These are phyloP conservation scores for Anthoscopus minutus DNA, from an alignment of 2,113 vertebrate genomes.

Conservation along the genomic window DNA sequence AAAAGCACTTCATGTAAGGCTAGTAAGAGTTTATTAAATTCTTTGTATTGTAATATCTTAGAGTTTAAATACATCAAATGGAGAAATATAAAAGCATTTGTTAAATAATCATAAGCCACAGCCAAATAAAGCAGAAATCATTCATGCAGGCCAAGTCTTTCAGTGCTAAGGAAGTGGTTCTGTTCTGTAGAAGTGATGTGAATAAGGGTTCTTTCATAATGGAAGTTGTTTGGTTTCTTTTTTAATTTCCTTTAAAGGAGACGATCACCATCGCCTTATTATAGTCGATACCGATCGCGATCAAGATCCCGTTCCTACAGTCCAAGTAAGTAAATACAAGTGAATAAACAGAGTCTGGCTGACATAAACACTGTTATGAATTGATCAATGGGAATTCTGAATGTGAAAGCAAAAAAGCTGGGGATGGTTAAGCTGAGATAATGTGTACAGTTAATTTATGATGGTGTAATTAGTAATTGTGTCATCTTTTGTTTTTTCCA, in stretches of 20 bases:
- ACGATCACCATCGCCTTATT: conserved; percentile 89
- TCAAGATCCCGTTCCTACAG: conserved; percentile 91
- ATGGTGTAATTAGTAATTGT: not conserved
- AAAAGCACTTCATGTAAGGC: not conserved
- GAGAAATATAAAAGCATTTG: conserved; percentile 15
- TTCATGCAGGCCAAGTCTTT: conserved; percentile 25
- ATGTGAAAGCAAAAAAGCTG: not conserved
- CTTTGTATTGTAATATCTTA: not conserved
- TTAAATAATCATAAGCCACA: conserved; percentile 8
- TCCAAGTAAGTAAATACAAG: conserved; percentile 78
- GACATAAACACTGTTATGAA: not conserved
- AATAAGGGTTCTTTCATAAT: conserved; percentile 35
- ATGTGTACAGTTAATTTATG: not conserved
- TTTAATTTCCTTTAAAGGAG: conserved; percentile 72
- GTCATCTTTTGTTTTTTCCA: conserved; percentile 44
- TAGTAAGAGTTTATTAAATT: conserved; percentile 2
- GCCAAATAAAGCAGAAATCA: conserved; percentile 35
- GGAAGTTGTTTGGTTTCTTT: conserved; percentile 8
- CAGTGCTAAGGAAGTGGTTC: conserved; percentile 11
- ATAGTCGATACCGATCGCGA: conserved; percentile 87
- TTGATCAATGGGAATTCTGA: not conserved
- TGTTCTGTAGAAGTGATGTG: conserved; percentile 23
- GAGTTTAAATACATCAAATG: not conserved
- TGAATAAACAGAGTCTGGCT: not conserved
- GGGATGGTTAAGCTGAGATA: not conserved